Base-by-base conservation (phyloP, 35 echinoderm and acorn worm species). In the Amphiura filiformis region DNA sequence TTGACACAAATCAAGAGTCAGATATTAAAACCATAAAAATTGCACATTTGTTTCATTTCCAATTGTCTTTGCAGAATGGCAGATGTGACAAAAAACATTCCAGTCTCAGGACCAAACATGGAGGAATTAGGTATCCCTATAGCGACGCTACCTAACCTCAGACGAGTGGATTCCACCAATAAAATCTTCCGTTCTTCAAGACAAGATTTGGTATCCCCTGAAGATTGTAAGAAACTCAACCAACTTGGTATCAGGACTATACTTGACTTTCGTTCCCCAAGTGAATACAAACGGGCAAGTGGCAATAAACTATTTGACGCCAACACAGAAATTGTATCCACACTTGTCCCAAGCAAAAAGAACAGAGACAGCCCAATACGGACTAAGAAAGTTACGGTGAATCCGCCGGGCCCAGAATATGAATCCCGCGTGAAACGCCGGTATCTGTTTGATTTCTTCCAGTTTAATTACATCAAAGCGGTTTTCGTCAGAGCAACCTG, bases 101-200 rank as follows among this genome's bases (percentile, higher is more conserved):
- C 28, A 70, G 15, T 11, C 1, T 11, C 11, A n/a, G 61, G 61
- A 15, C 61, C 61, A 26, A 70, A 18, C 1, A 70, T n/a, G 26
- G 61, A 70, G 26, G 76, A 91, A n/a, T 26, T 80, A 32, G 36
- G 34, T 9, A 79, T 91, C 26, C 89, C 89, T 23, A 75, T 91
- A 0, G 82, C 84, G 26, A 92, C 84, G 0, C 52, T 97, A 18
- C 88, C 85, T 15, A 97, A 97, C 64, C 93, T 97, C 34, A 82
- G 95, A 35, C 78, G 86, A 35, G 92, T 97, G 5, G 87, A 89
- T 47, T 23, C 70, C n/a, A 76, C 52, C 13, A 78, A 80, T 26
- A 97, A 87, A 84, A 40, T 93, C 41, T 93, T 87, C 61, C 82
- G 95, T 1, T 93, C 95, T 28, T 82, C 95, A 1, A 86, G 88